Evolutionary conservation across 92 coral and sea anemone species (phyloP), one percentile per base, ranked within the genome.

Genomic region (Ricordea florida): DNA sequence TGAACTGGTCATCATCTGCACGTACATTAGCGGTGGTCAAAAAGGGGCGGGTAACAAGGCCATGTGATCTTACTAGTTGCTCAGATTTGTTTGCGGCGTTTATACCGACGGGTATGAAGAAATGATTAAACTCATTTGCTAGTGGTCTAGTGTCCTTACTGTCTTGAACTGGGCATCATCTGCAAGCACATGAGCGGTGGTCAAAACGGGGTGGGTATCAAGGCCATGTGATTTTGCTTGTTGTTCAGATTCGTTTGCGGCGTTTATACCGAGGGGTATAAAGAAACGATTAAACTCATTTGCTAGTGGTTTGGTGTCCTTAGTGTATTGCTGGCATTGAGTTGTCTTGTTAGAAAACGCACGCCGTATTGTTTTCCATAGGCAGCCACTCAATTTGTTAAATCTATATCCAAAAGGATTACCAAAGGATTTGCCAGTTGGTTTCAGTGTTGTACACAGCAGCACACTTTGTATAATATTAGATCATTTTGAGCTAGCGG

Each of bases 81-180:
- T 42, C 59, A 17, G 84, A 58, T 17, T 81, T 74, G 13, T 29
- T 21, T 30, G 79, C 83, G 10, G 80, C 80, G 32, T 84, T 78
- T 31, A 30, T 60, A 30, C 85, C 85, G 17, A 70, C 65, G 38
- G 84, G 68, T 8, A 59, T 50, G 26, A 84, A 69, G 50, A 77
- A 84, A 13, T 33, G 37, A 62, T 77, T 84, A 30, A 76, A 84
- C 35, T 83, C 67, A 11, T 67, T 70, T 9, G 88, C 88, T 2
- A 83, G 77, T 28, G 46, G 31, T 10, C 34, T 66, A 15, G 83
- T 58, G 62, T 83, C 79, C 57, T 37, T 83, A 26, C 66, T 37
- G 53, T 78, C 65, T 26, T 66, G 34, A 22, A 66, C 52, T n/a
- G n/a, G n/a, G n/a, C n/a, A n/a, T n/a, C n/a, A n/a, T n/a, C n/a